Evolutionary conservation across 2,113 vertebrate species (phyloP), one percentile per base, ranked within the genome.

Genomic region (Megaleporinus macrocephalus): DNA sequence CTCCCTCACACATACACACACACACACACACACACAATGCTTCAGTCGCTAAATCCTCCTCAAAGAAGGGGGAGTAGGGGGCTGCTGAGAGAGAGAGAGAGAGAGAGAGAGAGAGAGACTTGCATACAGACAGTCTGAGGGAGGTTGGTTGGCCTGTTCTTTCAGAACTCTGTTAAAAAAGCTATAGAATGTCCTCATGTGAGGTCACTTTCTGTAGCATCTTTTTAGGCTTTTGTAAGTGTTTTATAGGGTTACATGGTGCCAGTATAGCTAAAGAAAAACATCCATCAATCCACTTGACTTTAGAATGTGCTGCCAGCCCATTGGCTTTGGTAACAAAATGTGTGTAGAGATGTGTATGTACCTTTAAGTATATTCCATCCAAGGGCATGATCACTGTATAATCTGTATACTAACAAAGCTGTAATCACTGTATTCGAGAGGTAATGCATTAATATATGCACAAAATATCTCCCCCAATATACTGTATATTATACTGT

Each of bases 121-220:
- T 87, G 68, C 24, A 84, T 86, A 53, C 26, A 68, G 65, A 71
- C 73, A 69, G 82, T 85, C 87, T 85, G 87, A 22, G 62, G 76
- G 87, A 86, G 88, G 90, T 90, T 51, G 83, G 80, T 90, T 55
- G 83, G 81, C 72, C 84, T 90, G 72, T 1, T 73, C 91, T 74
- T 80, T 94, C 76, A 86, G 89, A 93, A 93, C 92, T 9, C 9
- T 89, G 89, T 92, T 87, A 84, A 80, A 73, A 20, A 29, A 44
- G 16, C 73, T 11, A 76, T 44, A 51, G 49, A 66, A 30, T 41
- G 27, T 68, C 66, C 14, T 5, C 29, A 47, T 78, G 49, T 66
- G 41, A 72, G 68, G 36, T 14, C 53, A 71, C 44, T 73, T 24
- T 73, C 24, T 68, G 53, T 68, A 26, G 16, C 59, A 69, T 80